These are phyloP conservation scores for Cenopis cana DNA, from an alignment of 2,888 invertebrate species.

Conservation along the genomic window DNA sequence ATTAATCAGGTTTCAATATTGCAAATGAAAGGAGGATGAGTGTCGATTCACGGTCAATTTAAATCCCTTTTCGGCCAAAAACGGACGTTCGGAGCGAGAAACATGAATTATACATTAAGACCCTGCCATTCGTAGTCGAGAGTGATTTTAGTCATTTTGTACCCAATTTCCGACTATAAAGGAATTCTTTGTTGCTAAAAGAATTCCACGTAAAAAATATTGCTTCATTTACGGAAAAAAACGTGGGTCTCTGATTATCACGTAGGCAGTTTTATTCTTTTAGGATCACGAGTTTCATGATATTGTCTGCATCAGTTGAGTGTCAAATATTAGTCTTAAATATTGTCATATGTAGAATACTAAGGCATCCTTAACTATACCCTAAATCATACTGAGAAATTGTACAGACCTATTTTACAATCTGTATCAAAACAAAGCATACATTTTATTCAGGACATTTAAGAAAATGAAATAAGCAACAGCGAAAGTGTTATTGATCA, in stretches of 20 bases:
- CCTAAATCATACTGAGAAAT: no score
- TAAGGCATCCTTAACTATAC: no score
- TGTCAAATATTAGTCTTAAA: not conserved
- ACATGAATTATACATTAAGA: conserved; percentile 79
- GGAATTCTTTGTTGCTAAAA: conserved; percentile 42
- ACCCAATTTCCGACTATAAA: conserved; percentile 45
- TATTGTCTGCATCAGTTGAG: not conserved
- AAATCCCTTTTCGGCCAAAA: conserved; percentile 64
- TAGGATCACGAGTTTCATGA: not conserved
- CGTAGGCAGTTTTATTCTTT: not conserved
- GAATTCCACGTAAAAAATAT: conserved; percentile 35
- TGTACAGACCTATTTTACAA: no score
- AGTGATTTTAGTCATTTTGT: conserved; percentile 45
- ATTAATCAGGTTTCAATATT: conserved; percentile 64
- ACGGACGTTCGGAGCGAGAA: conserved; percentile 61
- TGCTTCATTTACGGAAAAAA: conserved; percentile 36
- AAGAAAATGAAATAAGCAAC: no score
- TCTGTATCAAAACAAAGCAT: no score
- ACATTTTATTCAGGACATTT: no score
- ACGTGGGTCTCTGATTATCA: conserved; percentile 13
- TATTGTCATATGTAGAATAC: not conserved
- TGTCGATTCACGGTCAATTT: conserved; percentile 74
- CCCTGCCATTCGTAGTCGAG: conserved; percentile 42
- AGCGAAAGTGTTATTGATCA: no score
- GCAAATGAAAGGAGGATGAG: conserved; percentile 62